A percentile compares a stretch with the other conserved stretches of the same genome.
Conservation (phyloP, 1,140 invertebrate genomes). For the Holcopasites calliopsidis region DNA sequence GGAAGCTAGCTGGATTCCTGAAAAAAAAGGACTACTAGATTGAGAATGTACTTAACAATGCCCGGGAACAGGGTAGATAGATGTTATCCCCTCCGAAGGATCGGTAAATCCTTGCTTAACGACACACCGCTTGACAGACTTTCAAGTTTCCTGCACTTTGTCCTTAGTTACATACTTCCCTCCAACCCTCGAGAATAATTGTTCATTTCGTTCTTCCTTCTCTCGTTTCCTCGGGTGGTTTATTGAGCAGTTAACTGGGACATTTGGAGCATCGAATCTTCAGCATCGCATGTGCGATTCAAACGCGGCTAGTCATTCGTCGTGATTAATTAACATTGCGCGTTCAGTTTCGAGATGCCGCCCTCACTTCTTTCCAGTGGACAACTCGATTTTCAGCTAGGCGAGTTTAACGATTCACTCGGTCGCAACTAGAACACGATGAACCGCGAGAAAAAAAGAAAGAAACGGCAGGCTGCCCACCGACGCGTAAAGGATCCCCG, state of each 20-base stretch:
- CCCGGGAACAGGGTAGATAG: constrained; percentile 49
- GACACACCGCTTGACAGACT: constrained; percentile 62
- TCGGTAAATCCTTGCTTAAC: constrained; percentile 71
- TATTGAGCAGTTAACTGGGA: constrained; percentile 43
- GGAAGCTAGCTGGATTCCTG: constrained; percentile 32
- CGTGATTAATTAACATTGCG: constrained; percentile 57
- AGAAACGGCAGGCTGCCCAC: constrained; percentile 31
- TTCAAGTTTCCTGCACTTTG: constrained; percentile 57
- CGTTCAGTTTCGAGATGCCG: not conserved
- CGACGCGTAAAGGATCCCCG: constrained; percentile 35
- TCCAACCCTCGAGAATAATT: not conserved
- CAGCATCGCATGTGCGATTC: constrained; percentile 4
- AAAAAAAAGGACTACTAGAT: not conserved
- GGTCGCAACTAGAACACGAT: not conserved
- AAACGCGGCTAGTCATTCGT: constrained; percentile 9
- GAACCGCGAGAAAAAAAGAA: constrained; percentile 24
- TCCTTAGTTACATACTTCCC: constrained; percentile 16
- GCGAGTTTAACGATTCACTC: constrained; percentile 3
- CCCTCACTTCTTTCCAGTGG: not conserved
- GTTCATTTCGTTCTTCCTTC: not conserved
- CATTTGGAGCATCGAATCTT: constrained; percentile 46
- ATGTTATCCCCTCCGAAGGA: constrained; percentile 61
- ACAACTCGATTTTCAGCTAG: not conserved
- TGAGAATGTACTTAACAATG: constrained; percentile 22
- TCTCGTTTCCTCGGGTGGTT: constrained; percentile 26